Evolutionary conservation across 2,888 invertebrate genomes (phyloP), one percentile per base, ranked within the genome.

Genomic region (Griposia aprilina): DNA sequence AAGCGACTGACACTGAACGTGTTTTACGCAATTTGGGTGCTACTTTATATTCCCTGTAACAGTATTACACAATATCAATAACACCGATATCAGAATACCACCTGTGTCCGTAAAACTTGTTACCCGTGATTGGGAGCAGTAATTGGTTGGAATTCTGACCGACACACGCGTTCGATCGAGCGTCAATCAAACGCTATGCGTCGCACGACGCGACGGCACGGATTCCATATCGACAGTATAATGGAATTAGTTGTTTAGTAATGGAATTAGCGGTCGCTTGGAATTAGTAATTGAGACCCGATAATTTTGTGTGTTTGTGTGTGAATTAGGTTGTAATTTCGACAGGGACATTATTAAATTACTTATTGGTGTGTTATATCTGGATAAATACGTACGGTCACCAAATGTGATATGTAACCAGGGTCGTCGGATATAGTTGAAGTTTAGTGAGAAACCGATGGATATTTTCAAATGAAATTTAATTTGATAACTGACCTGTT

Each of bases 41-140:
- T 59, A 15, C 17, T 17, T 7, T 17, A 8, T 60, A 62, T 5
- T 62, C 30, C 11, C 23, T 30, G n/a, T 48, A 17, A 70, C 36
- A 79, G 13, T 17, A 20, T 26, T 23, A 20, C 41, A 62, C 23
- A 62, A 74, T 60, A 79, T 71, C 26, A 79, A 63, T 80, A 71
- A 68, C 17, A 41, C 15, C 13, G n/a, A 55, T 36, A 65, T 59
- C 77, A 41, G 65, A 76, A 82, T 73, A 73, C 20, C 36, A 76
- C 67, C 62, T 48, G 62, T 50, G 20, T 45, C 8, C 48, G 20
- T 68, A 62, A 69, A 73, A 41, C 86, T 55, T 52, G 83, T 63
- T 66, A 59, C 41, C 26, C 45, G 57, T 78, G 75, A 86, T 86
- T 86, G 80, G 69, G 52, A 63, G 30, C 59, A 50, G 87, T 86